Evolutionary conservation across 2,113 vertebrate species (phyloP).

Genomic region (Benthochromis sp.): DNA sequence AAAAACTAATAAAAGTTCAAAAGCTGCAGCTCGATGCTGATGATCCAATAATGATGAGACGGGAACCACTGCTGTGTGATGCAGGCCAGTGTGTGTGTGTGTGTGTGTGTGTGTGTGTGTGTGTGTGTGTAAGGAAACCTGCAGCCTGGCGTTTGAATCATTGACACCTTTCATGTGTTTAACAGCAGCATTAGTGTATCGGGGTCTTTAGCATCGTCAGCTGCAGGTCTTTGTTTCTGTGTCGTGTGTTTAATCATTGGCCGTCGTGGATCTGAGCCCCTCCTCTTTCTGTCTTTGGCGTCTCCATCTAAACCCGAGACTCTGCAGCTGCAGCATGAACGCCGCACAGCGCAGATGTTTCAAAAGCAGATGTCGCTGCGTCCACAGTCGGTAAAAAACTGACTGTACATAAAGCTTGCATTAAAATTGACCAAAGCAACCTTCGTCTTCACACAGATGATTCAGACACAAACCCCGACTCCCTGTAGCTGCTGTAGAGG

Average conservation of each 20-base stretch:
- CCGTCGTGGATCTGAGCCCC: accelerated
- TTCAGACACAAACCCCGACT: background rate
- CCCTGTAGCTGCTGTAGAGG: background rate
- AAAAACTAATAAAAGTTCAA: background rate
- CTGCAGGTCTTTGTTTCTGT: background rate
- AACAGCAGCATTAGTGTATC: background rate
- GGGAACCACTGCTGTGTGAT: background rate
- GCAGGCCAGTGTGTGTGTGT: background rate
- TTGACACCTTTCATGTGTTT: background rate
- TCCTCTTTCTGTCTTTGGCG: background rate
- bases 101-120: background rate
- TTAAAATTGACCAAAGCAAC: background rate
- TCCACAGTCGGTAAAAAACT: background rate
- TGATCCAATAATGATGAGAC: background rate
- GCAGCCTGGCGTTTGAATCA: accelerated
- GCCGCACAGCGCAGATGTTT: background rate
- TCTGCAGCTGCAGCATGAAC: accelerated
- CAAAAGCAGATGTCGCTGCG: background rate
- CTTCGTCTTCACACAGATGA: background rate
- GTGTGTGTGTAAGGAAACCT: accelerated
- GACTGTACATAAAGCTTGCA: background rate
- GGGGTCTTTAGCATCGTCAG: background rate
- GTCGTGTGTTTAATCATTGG: background rate
- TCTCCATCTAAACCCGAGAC: background rate
- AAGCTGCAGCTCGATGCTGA: background rate